Percentiles rank a stretch among this genome's conserved stretches.
Conservation (phyloP, 2,113 vertebrate genomes). For the Hippocampus barbouri region DNA sequence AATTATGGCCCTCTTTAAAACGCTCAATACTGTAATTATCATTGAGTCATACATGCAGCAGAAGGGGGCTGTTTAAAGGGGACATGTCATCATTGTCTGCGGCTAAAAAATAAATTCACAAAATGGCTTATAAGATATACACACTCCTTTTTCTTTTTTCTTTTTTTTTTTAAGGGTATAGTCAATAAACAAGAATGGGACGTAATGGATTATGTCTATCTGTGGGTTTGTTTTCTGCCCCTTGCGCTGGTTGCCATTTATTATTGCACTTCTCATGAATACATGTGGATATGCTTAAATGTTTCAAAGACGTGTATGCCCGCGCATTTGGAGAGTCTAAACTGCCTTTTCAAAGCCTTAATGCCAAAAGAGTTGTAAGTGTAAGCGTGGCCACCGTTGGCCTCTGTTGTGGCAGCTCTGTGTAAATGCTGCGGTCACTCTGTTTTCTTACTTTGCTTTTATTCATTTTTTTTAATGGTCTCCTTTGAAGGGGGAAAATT, state of each 20-base stretch:
- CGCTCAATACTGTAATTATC: slow-evolving; percentile 70
- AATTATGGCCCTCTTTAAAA: slow-evolving; percentile 71
- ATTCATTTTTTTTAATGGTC: slow-evolving; percentile 57
- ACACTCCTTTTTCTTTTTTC: slow-evolving; percentile 27
- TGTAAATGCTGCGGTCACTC: slow-evolving; percentile 68
- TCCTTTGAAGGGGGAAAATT: slow-evolving; percentile 71
- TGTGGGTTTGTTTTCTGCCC: slow-evolving; percentile 9
- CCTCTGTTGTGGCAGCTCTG: slow-evolving; percentile 69
- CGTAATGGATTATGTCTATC: slow-evolving; percentile 43
- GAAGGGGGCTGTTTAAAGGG: slow-evolving; percentile 67
- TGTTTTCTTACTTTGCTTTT: slow-evolving; percentile 76
- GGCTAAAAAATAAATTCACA: not conserved
- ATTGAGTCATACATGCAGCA: slow-evolving; percentile 66
- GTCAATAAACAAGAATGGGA: slow-evolving; percentile 56
- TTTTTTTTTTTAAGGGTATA: slow-evolving; percentile 29
- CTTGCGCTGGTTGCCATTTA: slow-evolving; percentile 24
- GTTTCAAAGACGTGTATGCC: slow-evolving; percentile 25
- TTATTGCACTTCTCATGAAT: slow-evolving; percentile 14
- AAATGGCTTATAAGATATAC: slow-evolving; percentile 37
- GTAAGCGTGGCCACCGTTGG: slow-evolving; percentile 40
- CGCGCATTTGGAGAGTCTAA: slow-evolving; percentile 15
- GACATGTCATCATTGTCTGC: slow-evolving; percentile 64
- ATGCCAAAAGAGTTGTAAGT: slow-evolving; percentile 55
- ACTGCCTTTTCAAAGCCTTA: slow-evolving; percentile 36
- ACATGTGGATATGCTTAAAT: slow-evolving; percentile 41